Evolutionary conservation across 2,113 vertebrate genomes (phyloP), one percentile per base, ranked within the genome.

Genomic region (Pelobates fuscus): DNA sequence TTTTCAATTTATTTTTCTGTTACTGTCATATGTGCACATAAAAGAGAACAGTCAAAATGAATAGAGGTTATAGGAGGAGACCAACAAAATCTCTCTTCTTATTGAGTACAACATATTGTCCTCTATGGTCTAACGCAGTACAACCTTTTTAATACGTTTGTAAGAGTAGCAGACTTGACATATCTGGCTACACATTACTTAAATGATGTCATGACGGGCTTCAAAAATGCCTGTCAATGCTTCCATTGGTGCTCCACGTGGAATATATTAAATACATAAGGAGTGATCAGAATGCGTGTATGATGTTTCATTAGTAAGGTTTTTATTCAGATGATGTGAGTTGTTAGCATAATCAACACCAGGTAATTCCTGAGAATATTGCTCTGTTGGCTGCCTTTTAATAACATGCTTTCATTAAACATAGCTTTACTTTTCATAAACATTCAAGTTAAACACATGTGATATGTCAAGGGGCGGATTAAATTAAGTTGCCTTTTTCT

Each of bases 1-100:
- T 88, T 92, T 92, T 88, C 87, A 87, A 86, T 93, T 93, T 92
- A 88, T 91, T 92, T 89, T 89, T 89, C 85, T 90, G 83, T 88
- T 88, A 82, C 81, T 85, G 85, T 90, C 84, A 80, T 84, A 82
- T 80, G 76, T 84, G 76, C 83, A 37, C 84, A 81, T 77, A 80
- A 87, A 85, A 85, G 85, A 79, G 78, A 73, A 77, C 81, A 71
- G 75, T 78, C 81, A 80, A 82, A 81, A 82, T 85, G 79, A 80
- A 49, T 82, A 81, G 82, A 81, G 80, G 79, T 82, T 85, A 80
- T 25, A 70, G 80, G 85, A 70, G 74, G 80, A 84, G 78, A 81
- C 80, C 78, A 82, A 37, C 5, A 78, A 79, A 86, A 75, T 49
- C 80, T 82, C 76, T 80, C 81, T 75, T 67, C 77, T 86, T 81